phyloP scores from a whole-genome alignment of 2,113 vertebrate species.

The Thunnus thynnus region DNA sequence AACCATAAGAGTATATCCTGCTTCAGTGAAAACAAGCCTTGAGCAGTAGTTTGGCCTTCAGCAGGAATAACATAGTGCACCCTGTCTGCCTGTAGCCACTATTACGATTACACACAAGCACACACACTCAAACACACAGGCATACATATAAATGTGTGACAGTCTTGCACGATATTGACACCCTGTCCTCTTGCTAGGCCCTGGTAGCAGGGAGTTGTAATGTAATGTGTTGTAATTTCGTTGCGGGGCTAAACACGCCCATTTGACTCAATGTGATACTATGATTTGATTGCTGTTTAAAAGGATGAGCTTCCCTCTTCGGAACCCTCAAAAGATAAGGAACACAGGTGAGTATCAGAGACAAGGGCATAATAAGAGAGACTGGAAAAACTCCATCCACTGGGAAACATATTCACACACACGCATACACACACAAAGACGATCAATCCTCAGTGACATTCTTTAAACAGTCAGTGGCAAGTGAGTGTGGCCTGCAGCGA shows the following conservation, averaged over 20 bases:
- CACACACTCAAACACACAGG: neutral
- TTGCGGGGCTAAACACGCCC: neutral
- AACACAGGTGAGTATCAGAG: neutral
- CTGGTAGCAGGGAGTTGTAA: neutral
- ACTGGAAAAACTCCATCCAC: too few species aligned
- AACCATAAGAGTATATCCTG: constrained; percentile 36
- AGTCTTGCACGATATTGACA: constrained; percentile 34
- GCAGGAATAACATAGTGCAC: neutral
- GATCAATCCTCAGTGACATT: constrained; percentile 48
- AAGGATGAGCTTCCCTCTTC: constrained; percentile 18
- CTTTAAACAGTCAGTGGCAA: constrained; percentile 51
- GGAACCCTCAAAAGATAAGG: constrained; percentile 17
- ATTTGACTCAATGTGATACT: neutral
- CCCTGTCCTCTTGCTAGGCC: constrained; percentile 20
- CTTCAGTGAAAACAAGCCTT: constrained; percentile 40
- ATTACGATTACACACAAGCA: constrained; percentile 17
- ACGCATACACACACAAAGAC: constrained; percentile 8
- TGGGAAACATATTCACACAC: neutral
- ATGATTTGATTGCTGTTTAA: constrained; percentile 5
- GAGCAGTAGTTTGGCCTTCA: constrained; percentile 18
- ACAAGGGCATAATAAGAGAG: too few species aligned
- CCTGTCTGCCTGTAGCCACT: neutral
- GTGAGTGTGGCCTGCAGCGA: constrained; percentile 31
- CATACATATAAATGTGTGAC: constrained; percentile 7
- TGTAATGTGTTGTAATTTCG: neutral